Base-by-base conservation (phyloP, 2,797 vertebrate genomes). In the Aphelocoma californica region DNA sequence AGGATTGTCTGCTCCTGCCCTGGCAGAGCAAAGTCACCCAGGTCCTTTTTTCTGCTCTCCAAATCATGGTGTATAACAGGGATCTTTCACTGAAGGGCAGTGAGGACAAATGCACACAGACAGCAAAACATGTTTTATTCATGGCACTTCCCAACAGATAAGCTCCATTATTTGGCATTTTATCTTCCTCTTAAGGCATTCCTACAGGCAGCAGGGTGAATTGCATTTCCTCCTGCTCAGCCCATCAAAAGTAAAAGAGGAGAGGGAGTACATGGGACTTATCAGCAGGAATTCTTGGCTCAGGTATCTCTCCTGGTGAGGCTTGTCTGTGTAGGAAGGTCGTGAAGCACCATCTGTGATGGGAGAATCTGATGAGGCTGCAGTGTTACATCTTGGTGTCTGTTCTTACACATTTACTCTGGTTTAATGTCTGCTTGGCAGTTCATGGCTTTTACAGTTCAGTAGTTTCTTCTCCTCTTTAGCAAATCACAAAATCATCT, bases 61-160 rank as follows among this genome's bases (percentile, higher is more conserved):
- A 87, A 38, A 71, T 25, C 7, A 4, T 32, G 72, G 61, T 58
- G 57, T 54, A 40, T 12, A 74, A 74, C 34, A 53, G 25, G 18
- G 51, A 57, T 71, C 61, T 91, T 83, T 56, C 72, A 67, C 54
- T 29, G 77, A 92, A 95, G 84, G 84, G 58, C 75, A 87, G 56
- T 13, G 54, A 71, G 72, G 72, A 93, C 58, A 90, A 94, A 92
- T 24, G 60, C 48, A 47, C 31, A 65, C 58, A 84, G 91, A 69
- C 47, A 88, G 62, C 8, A 91, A 70, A 66, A 26, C 31, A 93
- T 96, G 75, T 92, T 95, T 96, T 96, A 96, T 96, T 96, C 91
- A 97, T 95, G 75, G 20, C 26, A 45, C 18, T 86, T 40, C 34
- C n/a, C 61, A 91, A 60, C 44, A 81, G 44, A 86, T 90, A 83